Conservation (phyloP, 2,888 invertebrate species). For the Leptopilina syphax region DNA sequence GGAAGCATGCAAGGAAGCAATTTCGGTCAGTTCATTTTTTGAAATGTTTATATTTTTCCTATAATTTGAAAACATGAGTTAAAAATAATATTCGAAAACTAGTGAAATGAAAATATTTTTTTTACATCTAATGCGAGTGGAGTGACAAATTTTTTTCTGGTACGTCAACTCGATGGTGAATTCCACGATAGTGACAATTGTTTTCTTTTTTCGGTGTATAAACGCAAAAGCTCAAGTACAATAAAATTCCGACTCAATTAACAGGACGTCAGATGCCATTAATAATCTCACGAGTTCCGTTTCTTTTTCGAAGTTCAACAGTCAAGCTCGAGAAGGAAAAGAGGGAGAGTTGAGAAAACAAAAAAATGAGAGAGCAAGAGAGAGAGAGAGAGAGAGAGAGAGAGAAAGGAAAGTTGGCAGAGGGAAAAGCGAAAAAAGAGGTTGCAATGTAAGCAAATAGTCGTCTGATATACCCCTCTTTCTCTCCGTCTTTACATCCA, state of each 20-base stretch:
- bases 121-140: slow-evolving; percentile 35
- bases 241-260: slow-evolving; percentile 73
- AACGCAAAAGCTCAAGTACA: slow-evolving; percentile 62
- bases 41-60: too few species aligned
- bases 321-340: slow-evolving; percentile 33
- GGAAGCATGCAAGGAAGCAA: too few species aligned
- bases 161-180: slow-evolving; percentile 46
- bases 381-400: slow-evolving; percentile 35
- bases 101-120: too few species aligned
- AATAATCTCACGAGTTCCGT: slow-evolving; percentile 65
- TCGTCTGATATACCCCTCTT: slow-evolving; percentile 55
- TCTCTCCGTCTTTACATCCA: slow-evolving; percentile 43
- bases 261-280: slow-evolving; percentile 69
- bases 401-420: slow-evolving; percentile 40
- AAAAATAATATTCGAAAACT: too few species aligned
- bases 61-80: too few species aligned
- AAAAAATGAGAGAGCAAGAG: not conserved
- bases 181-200: slow-evolving; percentile 57
- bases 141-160: slow-evolving; percentile 59
- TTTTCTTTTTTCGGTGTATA: slow-evolving; percentile 47
- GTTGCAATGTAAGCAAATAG: slow-evolving; percentile 67
- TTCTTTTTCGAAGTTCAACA: slow-evolving; percentile 46
- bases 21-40: too few species aligned
- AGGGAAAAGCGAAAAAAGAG: slow-evolving; percentile 44
- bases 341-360: not conserved